Percentiles rank a stretch among this genome's conserved stretches.
Evolutionary conservation across 2,797 vertebrate species (phyloP).

Genomic region (Agapornis canus): DNA sequence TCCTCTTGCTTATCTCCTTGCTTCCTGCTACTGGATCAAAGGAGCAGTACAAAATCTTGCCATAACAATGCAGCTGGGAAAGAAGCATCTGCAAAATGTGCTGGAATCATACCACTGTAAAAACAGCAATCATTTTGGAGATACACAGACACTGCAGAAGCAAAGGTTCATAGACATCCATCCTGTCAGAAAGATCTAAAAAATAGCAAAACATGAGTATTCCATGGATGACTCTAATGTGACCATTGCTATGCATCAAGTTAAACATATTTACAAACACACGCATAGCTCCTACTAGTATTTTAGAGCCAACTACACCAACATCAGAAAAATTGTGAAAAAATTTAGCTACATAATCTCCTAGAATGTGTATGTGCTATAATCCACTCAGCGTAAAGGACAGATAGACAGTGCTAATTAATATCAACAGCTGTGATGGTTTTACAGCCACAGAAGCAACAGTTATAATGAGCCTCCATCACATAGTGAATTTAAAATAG

Average conservation of each 20-base stretch:
- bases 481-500: background rate
- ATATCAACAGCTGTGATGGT: background rate
- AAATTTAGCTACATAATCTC: background rate
- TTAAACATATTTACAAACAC: background rate
- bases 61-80: background rate
- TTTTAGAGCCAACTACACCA: background rate
- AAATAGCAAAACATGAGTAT: background rate
- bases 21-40: background rate
- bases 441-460: background rate
- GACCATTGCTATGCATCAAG: accelerated
- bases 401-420: background rate
- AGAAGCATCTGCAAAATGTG: background rate
- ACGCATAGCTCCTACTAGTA: background rate
- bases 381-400: background rate
- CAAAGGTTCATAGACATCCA: background rate
- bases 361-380: background rate
- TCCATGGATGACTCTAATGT: accelerated
- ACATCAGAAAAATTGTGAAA: background rate
- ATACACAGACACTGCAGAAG: background rate
- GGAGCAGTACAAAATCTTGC: background rate
- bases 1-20: background rate
- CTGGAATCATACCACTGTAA: background rate
- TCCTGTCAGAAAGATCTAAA: background rate
- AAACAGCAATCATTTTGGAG: background rate
- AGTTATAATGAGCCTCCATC: background rate